These are phyloP conservation scores for Trematomus loennbergii DNA, from an alignment of 2,113 vertebrate species.

Conservation along the genomic window DNA sequence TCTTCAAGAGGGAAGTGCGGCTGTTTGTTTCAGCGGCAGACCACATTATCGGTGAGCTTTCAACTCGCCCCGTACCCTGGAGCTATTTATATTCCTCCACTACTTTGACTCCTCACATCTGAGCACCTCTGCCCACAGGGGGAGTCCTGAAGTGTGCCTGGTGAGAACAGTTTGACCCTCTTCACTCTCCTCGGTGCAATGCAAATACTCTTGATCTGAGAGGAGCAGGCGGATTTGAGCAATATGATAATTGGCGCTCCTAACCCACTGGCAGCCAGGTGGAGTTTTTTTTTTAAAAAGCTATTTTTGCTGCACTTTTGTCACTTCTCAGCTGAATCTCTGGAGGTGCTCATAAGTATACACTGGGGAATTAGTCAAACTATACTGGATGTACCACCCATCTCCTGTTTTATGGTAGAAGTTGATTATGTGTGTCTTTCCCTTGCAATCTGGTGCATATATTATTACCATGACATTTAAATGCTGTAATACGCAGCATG, in stretches of 20 bases:
- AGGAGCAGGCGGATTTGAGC: slow-evolving; percentile 56
- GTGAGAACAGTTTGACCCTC: slow-evolving; percentile 76
- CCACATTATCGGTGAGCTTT: slow-evolving; percentile 54
- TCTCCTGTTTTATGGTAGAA: slow-evolving; percentile 15
- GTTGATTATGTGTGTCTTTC: slow-evolving; percentile 5
- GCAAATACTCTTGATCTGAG: slow-evolving; percentile 70
- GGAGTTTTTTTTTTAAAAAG: neutral
- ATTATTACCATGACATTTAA: slow-evolving; percentile 38
- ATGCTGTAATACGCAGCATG: neutral
- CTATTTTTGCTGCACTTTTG: slow-evolving; percentile 32
- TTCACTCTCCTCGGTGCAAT: slow-evolving; percentile 65
- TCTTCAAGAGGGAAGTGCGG: slow-evolving; percentile 45
- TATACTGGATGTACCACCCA: slow-evolving; percentile 13
- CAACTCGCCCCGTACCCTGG: slow-evolving; percentile 45
- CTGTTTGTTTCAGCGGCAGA: slow-evolving; percentile 60
- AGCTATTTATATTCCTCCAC: slow-evolving; percentile 52
- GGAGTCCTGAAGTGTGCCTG: slow-evolving; percentile 62
- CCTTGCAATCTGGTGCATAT: slow-evolving; percentile 2
- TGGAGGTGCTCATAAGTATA: slow-evolving; percentile 19
- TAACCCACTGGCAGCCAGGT: slow-evolving; percentile 10
- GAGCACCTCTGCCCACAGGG: slow-evolving; percentile 56
- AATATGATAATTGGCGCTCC: slow-evolving; percentile 65
- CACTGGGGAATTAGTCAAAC: slow-evolving; percentile 35
- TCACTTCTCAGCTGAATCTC: slow-evolving; percentile 5
- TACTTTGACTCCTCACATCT: slow-evolving; percentile 46